Evolutionary conservation across 2,888 invertebrate genomes (phyloP), one percentile per base, ranked within the genome.

Genomic region (Polia nebulosa): DNA sequence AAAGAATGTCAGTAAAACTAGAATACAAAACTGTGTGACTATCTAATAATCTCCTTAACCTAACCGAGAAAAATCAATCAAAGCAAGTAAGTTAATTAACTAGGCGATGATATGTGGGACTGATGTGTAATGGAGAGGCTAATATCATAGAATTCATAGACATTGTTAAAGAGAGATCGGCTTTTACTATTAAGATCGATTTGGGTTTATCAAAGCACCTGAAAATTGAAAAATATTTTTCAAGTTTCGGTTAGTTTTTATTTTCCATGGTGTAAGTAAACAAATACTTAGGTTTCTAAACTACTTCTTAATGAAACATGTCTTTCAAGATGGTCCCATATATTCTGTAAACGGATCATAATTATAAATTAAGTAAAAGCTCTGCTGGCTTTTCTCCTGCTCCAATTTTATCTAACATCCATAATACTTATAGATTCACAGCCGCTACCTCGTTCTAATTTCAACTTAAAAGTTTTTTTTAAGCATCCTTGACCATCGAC

Each of bases 51-150:
- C 9, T n/a, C 22, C 15, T 66, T 8, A 29, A 8, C 9, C 5
- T 13, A 17, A 15, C 3, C 15, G 8, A 34, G 44, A 17, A 34
- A 15, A 32, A 44, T 68, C 27, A 27, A 15, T 8, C 22, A 20
- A 34, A 20, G 2, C 27, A 55, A 53, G 15, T 64, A 20, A 9
- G 15, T 32, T 41, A 6, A 32, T 27, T 65, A 53, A 68, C 44
- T 41, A 68, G 11, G 2, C 15, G 27, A 56, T 44, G 27, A 8
- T 25, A 29, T n/a, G 51, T 51, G 29, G 11, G 0, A 51, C 11
- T 29, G 9, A 20, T 34, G 4, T 17, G 22, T 45, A n/a, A 70
- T 45, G 45, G 22, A 25, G 57, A 62, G 8, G 25, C 44, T 58
- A 41, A n/a, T n/a, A n/a, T n/a, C n/a, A n/a, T n/a, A n/a, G n/a